Evolutionary conservation across 2,888 invertebrate species (phyloP), one percentile per base, ranked within the genome.

Genomic region (Abrostola triplasia): DNA sequence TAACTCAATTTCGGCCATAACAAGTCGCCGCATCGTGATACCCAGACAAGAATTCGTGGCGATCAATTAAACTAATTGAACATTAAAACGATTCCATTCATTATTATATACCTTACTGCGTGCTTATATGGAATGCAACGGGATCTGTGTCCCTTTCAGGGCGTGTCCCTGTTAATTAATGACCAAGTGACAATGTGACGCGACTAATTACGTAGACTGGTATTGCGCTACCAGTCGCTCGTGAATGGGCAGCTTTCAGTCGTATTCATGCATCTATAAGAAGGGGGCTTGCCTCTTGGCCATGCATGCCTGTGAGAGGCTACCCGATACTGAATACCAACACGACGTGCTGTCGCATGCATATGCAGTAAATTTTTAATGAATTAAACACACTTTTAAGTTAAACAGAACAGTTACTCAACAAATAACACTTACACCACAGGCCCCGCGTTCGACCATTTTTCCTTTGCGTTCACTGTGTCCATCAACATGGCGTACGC

Each of bases 191-290:
- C 66, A 67, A 78, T 74, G 71, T 80, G 81, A 82, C 75, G 70
- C 73, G 79, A 82, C 64, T 64, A 75, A 77, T 80, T 79, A 81
- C 77, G 79, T 85, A 84, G 81, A 76, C 69, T 74, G 64, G 63
- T 64, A 72, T 73, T 63, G 73, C 74, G 64, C 76, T 73, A 64
- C 73, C 65, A 58, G 67, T 77, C 67, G 65, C 62, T 42, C 67
- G 76, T 83, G 80, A 84, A 83, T 82, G 82, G 75, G 44, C 64
- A 76, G 75, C 80, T 81, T 83, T 83, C 73, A 71, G 57, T 70
- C 59, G 69, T 59, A 59, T 80, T 75, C 67, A 70, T 73, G 76
- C 75, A 76, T 75, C 54, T 64, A 55, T 44, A 64, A 64, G 57
- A 61, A 74, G 62, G 67, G 66, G 67, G 75, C 72, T 68, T 73